Conservation (phyloP, 2,113 vertebrate species). For the Patagioenas fasciata region DNA sequence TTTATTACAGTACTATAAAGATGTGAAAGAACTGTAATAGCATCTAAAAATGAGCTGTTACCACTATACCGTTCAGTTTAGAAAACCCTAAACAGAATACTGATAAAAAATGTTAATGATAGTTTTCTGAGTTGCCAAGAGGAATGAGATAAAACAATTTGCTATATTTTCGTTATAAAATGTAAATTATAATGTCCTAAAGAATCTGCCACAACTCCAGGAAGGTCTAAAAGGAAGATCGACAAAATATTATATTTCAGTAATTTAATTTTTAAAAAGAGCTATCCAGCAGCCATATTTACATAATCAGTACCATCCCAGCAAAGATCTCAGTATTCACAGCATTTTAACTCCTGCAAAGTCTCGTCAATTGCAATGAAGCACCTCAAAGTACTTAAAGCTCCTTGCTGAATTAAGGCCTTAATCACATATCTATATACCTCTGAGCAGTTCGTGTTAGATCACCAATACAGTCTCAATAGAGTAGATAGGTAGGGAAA, state of each 20-base stretch:
- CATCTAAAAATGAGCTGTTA: slow-evolving; percentile 74
- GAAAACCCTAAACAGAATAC: slow-evolving; percentile 72
- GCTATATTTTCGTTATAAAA: slow-evolving; percentile 52
- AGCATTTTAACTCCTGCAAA: background rate
- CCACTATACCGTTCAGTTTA: slow-evolving; percentile 60
- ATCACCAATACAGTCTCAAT: slow-evolving; percentile 33
- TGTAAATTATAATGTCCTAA: slow-evolving; percentile 40
- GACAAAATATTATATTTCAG: background rate
- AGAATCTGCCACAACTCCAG: slow-evolving; percentile 30
- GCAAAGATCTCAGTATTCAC: background rate
- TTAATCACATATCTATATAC: background rate
- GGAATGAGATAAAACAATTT: slow-evolving; percentile 59
- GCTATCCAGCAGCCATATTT: background rate
- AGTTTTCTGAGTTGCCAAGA: slow-evolving; percentile 63
- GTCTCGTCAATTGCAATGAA: background rate
- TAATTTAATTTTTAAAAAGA: slow-evolving; percentile 8
- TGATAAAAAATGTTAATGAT: slow-evolving; percentile 73
- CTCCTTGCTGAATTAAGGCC: background rate
- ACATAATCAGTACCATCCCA: background rate
- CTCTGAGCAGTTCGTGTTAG: slow-evolving; percentile 12
- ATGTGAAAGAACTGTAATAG: slow-evolving; percentile 70
- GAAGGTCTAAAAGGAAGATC: slow-evolving; percentile 32
- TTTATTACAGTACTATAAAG: slow-evolving; percentile 77
- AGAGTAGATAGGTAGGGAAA: slow-evolving; percentile 25
- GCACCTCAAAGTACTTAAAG: background rate